phyloP scores from a whole-genome alignment of 2,797 vertebrate species.

The Erethizon dorsatum region DNA sequence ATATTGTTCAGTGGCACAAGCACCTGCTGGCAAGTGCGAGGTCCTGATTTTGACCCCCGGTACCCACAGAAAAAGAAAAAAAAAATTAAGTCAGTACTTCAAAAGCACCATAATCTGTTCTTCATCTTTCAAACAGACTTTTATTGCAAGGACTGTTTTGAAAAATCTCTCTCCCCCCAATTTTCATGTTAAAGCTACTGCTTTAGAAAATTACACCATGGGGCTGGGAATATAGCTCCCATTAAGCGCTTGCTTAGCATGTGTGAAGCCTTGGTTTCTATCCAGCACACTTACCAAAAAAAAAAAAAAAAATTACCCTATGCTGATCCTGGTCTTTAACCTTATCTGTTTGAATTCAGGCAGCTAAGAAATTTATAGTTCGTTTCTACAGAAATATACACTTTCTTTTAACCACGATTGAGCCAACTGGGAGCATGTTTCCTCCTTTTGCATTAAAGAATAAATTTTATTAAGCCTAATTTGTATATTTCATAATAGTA shows the following conservation, averaged over 20 bases:
- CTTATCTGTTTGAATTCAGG: slow-evolving; percentile 3
- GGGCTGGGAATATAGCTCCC: background rate
- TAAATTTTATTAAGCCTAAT: slow-evolving; percentile 38
- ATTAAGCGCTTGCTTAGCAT: background rate
- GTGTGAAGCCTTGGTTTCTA: background rate
- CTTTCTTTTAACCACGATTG: slow-evolving; percentile 28
- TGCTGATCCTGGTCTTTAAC: slow-evolving; percentile 13
- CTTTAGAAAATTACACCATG: background rate
- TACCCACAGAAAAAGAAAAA: no score
- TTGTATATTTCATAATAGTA: slow-evolving; percentile 12
- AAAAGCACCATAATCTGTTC: background rate
- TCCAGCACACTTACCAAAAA: background rate
- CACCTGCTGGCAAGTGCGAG: no score
- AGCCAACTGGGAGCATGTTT: slow-evolving; percentile 3
- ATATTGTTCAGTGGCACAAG: no score
- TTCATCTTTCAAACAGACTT: slow-evolving; percentile 48
- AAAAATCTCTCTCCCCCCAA: background rate
- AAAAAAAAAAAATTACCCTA: background rate
- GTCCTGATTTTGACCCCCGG: no score
- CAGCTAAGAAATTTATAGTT: slow-evolving; percentile 37
- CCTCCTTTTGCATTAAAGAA: slow-evolving; percentile 42
- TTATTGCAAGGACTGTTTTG: slow-evolving; percentile 33
- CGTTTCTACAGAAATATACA: slow-evolving; percentile 47
- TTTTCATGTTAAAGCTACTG: slow-evolving; percentile 47
- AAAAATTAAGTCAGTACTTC: background rate